These are phyloP conservation scores for Hemitrygon akajei DNA, from an alignment of 2,797 vertebrate genomes.

Conservation along the genomic window DNA sequence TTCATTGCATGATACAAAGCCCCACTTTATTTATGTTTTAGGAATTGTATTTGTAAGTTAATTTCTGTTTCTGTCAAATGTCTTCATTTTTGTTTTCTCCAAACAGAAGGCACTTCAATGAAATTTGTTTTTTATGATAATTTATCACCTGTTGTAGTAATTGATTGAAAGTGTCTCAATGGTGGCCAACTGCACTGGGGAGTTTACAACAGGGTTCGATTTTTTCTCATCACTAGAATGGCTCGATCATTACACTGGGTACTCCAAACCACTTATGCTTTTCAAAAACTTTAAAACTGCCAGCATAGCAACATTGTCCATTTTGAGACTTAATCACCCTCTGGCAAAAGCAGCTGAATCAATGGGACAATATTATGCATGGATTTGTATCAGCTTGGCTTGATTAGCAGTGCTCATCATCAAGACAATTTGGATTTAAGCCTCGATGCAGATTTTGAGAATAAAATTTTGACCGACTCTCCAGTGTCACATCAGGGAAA, in stretches of 20 bases:
- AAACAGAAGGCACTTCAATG: not conserved
- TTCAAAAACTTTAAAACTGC: not conserved
- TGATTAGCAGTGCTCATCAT: not conserved
- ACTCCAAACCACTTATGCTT: not conserved
- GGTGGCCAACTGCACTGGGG: too few relatives aligned
- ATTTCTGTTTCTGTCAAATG: not conserved
- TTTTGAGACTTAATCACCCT: not conserved
- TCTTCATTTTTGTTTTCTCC: too few relatives aligned
- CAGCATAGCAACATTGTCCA: not conserved
- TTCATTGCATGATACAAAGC: not conserved
- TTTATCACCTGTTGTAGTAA: not conserved
- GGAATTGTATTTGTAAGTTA: not conserved
- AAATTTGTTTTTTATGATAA: too few relatives aligned
- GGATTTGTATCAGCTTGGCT: not conserved
- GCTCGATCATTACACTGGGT: not conserved
- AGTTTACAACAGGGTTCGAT: not conserved
- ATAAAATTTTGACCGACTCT: not conserved
- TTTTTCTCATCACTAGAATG: not conserved
- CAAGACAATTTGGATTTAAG: not conserved
- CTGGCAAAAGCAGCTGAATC: not conserved
- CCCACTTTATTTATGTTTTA: not conserved
- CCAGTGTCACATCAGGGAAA: not conserved
- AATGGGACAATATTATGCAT: not conserved
- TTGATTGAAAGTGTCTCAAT: not conserved
- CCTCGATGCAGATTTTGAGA: not conserved